Base-by-base conservation (phyloP, 2,113 vertebrate species). In the Parotia lawesii region DNA sequence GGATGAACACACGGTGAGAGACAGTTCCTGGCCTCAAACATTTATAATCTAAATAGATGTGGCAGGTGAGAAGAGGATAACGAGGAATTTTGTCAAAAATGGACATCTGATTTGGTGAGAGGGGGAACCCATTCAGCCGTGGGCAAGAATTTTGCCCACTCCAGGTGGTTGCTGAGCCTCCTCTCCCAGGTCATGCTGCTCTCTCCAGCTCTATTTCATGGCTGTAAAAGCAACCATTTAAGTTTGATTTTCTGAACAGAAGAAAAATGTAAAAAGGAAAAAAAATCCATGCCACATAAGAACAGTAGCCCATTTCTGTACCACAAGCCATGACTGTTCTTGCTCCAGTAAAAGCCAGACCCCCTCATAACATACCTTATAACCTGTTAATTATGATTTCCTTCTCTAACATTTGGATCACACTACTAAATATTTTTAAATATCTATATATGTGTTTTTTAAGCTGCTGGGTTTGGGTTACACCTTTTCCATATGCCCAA, bases 401-500 rank as follows among this genome's bases (percentile, higher is more conserved):
- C 85, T 96, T 96, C 88, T 96, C 87, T 95, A 90, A 92, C 91
- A 93, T 84, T 94, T 97, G 92, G 90, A 95, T 96, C 92, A 81
- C 91, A 86, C 79, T 94, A 69, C 87, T 89, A 82, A 91, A 97
- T 97, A 93, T 85, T 93, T 96, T 95, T 95, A 95, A 91, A 95
- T 95, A 96, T 94, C 95, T 94, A 91, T 94, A 95, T 92, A 95
- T 96, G 94, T 96, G 94, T 96, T 97, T 96, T 97, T 94, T 89
- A 96, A 96, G 95, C 95, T 95, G 94, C 91, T 96, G 96, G 86
- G 95, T 94, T 95, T 96, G 96, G 96, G 94, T 95, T 96, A 97
- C 80, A 94, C 92, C 96, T 97, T 95, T 96, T 97, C 94, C 84
- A 93, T 95, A 97, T 96, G 95, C 93, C 84, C 94, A 94, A 87